Evolutionary conservation across 1,140 invertebrate genomes (phyloP).

Genomic region (Pararge aegeria): DNA sequence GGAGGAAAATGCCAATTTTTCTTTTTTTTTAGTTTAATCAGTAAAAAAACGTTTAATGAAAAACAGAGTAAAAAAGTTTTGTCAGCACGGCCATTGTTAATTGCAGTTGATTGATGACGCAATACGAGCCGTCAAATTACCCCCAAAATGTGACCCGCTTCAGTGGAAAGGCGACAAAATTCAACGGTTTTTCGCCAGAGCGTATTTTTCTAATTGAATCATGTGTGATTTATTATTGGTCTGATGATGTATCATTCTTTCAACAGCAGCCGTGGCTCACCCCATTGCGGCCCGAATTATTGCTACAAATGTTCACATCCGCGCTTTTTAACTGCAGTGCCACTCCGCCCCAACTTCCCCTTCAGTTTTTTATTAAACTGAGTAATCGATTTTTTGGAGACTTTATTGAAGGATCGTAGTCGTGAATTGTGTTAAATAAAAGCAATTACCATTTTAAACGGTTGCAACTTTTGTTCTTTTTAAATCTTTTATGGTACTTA

Average conservation of each 20-base stretch:
- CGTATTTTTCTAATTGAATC: conserved; percentile 79
- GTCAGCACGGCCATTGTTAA: conserved; percentile 44
- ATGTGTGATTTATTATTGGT: conserved; percentile 78
- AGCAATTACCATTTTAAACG: conserved; percentile 6
- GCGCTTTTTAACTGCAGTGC: conserved; percentile 61
- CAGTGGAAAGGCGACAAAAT: conserved; percentile 55
- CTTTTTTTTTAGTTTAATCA: neutral
- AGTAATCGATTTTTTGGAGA: conserved; percentile 62
- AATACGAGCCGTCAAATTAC: conserved; percentile 72
- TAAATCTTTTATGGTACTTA: neutral
- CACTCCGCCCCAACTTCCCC: conserved; percentile 47
- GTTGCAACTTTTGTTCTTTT: neutral
- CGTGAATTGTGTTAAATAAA: conserved; percentile 34
- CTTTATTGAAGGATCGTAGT: conserved; percentile 40
- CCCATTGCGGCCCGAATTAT: conserved; percentile 71
- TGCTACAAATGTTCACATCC: conserved; percentile 72
- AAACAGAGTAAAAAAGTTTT: conserved; percentile 8
- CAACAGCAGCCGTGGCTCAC: conserved; percentile 68
- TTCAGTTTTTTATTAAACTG: conserved; percentile 66
- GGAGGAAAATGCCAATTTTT: neutral
- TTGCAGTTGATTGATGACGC: conserved; percentile 69
- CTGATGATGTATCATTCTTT: conserved; percentile 78
- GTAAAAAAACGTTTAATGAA: conserved; percentile 10
- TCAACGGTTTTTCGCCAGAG: conserved; percentile 54
- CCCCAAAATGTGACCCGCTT: conserved; percentile 49